These are phyloP conservation scores for Lepilemur ruficaudatus DNA, from an alignment of 2,797 vertebrate genomes.

Conservation along the genomic window DNA sequence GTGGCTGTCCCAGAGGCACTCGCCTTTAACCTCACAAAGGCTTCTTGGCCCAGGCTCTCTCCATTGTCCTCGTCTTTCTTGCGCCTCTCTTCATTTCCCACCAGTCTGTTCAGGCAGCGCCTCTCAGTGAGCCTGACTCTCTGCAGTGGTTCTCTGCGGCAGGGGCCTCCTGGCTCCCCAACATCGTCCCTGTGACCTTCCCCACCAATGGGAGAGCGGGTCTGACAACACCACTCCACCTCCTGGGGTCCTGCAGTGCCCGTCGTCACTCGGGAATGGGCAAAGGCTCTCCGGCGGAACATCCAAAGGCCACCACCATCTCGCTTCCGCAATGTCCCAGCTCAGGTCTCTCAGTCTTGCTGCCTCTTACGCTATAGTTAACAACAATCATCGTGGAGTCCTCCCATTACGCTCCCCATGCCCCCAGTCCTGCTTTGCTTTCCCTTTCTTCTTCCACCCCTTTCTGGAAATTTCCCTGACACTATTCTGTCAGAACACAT, in stretches of 20 bases:
- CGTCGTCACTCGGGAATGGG: not conserved
- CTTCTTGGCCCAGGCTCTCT: not conserved
- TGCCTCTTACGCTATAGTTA: not conserved
- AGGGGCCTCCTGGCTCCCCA: rapidly evolving
- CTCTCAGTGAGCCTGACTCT: not conserved
- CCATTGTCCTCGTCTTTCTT: not conserved
- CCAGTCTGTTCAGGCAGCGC: not conserved
- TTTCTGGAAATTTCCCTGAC: not conserved
- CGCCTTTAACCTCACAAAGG: not conserved
- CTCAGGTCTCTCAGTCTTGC: no score
- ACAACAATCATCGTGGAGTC: not conserved
- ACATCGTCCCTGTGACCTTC: no score
- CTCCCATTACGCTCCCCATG: no score
- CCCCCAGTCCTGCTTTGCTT: rapidly evolving
- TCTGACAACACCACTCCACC: not conserved
- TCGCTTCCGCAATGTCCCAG: not conserved
- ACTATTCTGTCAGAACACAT: not conserved
- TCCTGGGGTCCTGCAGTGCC: not conserved
- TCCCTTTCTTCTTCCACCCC: not conserved
- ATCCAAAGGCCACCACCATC: not conserved
- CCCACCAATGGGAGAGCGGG: not conserved
- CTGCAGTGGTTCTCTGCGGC: not conserved
- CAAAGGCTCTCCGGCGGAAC: not conserved
- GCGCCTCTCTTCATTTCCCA: not conserved
- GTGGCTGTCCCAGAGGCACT: not conserved